Evolutionary conservation across 2,113 vertebrate species (phyloP).

Genomic region (Procavia capensis): DNA sequence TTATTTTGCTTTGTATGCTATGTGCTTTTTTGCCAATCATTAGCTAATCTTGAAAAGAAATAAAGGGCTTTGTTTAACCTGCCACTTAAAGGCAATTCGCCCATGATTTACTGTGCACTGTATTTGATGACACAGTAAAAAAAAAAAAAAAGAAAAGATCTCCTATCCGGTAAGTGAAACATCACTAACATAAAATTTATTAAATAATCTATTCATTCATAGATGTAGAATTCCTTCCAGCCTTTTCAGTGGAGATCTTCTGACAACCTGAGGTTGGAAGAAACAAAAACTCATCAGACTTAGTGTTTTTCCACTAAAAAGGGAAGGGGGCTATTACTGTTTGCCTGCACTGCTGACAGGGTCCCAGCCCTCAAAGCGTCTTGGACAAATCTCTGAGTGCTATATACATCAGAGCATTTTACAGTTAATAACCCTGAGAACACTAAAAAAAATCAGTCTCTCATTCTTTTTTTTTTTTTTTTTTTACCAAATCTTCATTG

Average conservation of each 20-base stretch:
- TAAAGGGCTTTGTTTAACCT: slow-evolving; percentile 24
- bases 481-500: not conserved
- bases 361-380: not conserved
- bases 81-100: slow-evolving; percentile 6
- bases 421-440: not conserved
- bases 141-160: not conserved
- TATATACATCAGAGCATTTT: not conserved
- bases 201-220: slow-evolving; percentile 10
- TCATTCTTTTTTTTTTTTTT: too few species aligned
- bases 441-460: not conserved
- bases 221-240: slow-evolving; percentile 9
- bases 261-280: not conserved
- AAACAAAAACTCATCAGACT: slow-evolving; percentile 34
- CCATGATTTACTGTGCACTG: not conserved
- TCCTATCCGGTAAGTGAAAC: slow-evolving; percentile 13
- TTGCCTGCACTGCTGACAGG: not conserved
- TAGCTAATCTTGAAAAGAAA: slow-evolving; percentile 58
- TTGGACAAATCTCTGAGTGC: not conserved
- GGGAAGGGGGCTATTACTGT: not conserved
- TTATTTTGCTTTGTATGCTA: slow-evolving; percentile 62
- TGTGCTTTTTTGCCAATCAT: slow-evolving; percentile 42
- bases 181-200: not conserved
- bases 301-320: slow-evolving; percentile 39
- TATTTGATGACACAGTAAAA: not conserved
- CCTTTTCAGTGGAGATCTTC: slow-evolving; percentile 2